These are phyloP conservation scores for Oreortyx pictus DNA, from an alignment of 2,797 vertebrate species.

Conservation along the genomic window DNA sequence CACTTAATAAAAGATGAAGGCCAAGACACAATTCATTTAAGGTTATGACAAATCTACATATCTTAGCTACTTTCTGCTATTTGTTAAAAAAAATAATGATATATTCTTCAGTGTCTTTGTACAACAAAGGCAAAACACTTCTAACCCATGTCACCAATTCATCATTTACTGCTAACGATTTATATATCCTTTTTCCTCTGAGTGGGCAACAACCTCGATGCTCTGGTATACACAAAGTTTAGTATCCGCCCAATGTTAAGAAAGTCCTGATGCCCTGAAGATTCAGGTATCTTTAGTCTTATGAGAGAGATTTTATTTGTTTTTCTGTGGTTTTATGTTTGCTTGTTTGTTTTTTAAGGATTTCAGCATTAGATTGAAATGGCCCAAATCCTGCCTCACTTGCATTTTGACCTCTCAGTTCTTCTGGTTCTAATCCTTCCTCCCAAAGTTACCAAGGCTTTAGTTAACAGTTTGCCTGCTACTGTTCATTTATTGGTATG, in stretches of 20 bases:
- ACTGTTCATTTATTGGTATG: slow-evolving; percentile 13
- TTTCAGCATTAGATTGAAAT: not conserved
- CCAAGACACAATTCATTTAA: not conserved
- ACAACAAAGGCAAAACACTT: not conserved
- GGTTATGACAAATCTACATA: not conserved
- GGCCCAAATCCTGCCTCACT: not conserved
- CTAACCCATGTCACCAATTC: not conserved
- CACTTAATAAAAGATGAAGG: not conserved
- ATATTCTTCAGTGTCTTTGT: not conserved
- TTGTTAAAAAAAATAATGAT: not conserved
- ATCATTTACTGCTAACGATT: not conserved
- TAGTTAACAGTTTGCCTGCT: slow-evolving; percentile 38
- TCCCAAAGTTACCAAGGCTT: slow-evolving; percentile 8
- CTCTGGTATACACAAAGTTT: not conserved
- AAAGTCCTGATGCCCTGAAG: not conserved
- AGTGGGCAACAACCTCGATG: not conserved
- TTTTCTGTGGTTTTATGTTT: rapidly evolving
- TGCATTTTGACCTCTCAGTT: not conserved
- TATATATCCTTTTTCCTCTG: not conserved
- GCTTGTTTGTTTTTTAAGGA: not conserved
- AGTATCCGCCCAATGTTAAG: not conserved
- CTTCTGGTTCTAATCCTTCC: not conserved
- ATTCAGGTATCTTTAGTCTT: not conserved
- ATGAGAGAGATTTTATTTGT: not conserved
- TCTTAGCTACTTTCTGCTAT: not conserved